Base-by-base conservation (phyloP, 2,888 invertebrate genomes). In the Petrolisthes cinctipes region DNA sequence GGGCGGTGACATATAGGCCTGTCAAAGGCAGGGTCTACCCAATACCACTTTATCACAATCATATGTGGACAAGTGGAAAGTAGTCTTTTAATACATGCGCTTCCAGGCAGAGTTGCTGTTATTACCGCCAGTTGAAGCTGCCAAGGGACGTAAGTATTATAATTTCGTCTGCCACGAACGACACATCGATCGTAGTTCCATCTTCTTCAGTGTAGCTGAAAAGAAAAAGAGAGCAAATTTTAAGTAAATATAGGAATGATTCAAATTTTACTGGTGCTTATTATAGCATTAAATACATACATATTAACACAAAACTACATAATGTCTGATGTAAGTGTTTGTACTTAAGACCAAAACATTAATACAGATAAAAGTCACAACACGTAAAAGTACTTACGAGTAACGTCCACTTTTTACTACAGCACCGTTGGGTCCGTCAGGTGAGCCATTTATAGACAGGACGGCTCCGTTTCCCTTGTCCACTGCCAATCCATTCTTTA, bases 381-480 rank as follows among this genome's bases (percentile, higher is more conserved):
- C 9, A 61, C 66, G 4, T 7, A 4, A 71, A 14, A 6, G 20
- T n/a, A 79, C 79, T 79, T 23, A 79, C 79, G 79, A 56, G 37
- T 56, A 79, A 7, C 7, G n/a, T 78, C 89, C 89, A 20, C 79
- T 20, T 17, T 53, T 80, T 73, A 57, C 75, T 51, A 89, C 81
- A 71, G 89, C 83, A 5, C 76, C 81, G n/a, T 83, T 56, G 4
- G 85, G 51, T 23, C 86, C 89, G 23, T 56, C 81, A 20, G 89
- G 86, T 23, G 83, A 56, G 68, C 89, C 89, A 6, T 53, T 23
- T 54, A 86, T 75, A 23, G 86, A 71, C n/a, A 86, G 23, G 0
- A 54, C 53, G 83, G 83, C 83, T 11, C 89, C 89, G 78, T 86
- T 83, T 61, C 66, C 86, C 37, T 83, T 89, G 56, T 89, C 82